Evolutionary conservation across 2,797 vertebrate genomes (phyloP).

Genomic region (Semaprochilodus insignis): DNA sequence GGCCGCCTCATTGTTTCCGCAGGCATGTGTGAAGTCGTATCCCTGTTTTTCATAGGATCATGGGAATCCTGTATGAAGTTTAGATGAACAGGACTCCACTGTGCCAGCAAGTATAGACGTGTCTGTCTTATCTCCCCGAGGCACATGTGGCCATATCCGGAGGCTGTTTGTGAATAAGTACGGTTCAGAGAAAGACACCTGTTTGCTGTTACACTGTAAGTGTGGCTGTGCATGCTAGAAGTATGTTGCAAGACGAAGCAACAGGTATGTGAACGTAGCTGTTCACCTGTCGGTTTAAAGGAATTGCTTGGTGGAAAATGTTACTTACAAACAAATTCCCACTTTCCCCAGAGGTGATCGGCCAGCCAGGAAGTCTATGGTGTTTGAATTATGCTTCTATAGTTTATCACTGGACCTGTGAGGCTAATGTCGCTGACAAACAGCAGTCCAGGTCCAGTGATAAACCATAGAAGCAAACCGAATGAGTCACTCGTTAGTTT

Average conservation of each 20-base stretch:
- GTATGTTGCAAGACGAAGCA: neutral
- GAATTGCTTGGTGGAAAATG: too few relatives aligned
- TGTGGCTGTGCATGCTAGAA: neutral
- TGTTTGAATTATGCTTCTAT: too few relatives aligned
- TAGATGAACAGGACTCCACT: neutral
- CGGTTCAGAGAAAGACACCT: constrained; percentile 9
- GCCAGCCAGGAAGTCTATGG: too few relatives aligned
- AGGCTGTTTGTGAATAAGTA: constrained; percentile 20
- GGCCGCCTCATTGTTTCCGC: neutral
- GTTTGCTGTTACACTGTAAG: constrained; percentile 9
- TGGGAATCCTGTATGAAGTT: constrained; percentile 3
- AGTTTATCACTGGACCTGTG: too few relatives aligned
- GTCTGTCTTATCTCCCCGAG: constrained; percentile 11
- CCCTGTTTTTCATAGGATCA: neutral
- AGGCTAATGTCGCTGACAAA: too few relatives aligned
- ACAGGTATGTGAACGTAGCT: too few relatives aligned
- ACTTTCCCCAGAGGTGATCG: too few relatives aligned
- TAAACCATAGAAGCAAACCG: too few relatives aligned
- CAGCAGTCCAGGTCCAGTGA: too few relatives aligned
- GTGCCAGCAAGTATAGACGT: constrained; percentile 10
- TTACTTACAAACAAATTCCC: too few relatives aligned
- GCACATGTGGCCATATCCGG: constrained; percentile 21
- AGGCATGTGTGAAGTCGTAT: neutral
- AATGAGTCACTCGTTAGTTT: too few relatives aligned
- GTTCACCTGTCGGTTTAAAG: too few relatives aligned